Conservation (phyloP, 2,888 invertebrate genomes). For the Abscondita cerata region DNA sequence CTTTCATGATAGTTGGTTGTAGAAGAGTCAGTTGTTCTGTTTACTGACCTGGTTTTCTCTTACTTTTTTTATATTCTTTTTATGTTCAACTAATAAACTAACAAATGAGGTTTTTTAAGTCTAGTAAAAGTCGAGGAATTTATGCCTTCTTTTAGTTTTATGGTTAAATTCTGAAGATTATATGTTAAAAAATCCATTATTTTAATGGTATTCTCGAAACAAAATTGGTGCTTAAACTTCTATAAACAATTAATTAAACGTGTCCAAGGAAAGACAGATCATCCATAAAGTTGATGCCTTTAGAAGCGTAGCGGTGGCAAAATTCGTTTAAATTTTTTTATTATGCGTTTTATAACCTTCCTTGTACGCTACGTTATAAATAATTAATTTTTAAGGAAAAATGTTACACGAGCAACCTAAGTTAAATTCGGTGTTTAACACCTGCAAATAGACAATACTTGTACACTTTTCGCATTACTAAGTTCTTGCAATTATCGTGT, state of each 20-base stretch:
- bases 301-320: constrained; percentile 16
- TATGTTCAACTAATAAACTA: constrained; percentile 18
- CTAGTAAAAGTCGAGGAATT: constrained; percentile 16
- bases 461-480: constrained; percentile 17
- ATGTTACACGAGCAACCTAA: neutral
- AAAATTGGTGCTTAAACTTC: constrained; percentile 17
- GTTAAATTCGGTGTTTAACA: constrained; percentile 11
- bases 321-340: constrained; percentile 21
- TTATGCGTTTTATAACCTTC: constrained; percentile 11
- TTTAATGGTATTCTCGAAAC: constrained; percentile 11
- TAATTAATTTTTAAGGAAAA: constrained; percentile 17
- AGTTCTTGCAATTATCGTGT: constrained; percentile 27
- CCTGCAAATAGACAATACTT: constrained; percentile 22
- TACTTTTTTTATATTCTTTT: constrained; percentile 13
- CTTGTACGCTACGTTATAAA: constrained; percentile 8
- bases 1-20: neutral
- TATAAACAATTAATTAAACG: constrained; percentile 26
- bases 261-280: constrained; percentile 13
- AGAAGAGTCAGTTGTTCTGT: neutral
- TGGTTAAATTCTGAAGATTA: constrained; percentile 15
- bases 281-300: constrained; percentile 13
- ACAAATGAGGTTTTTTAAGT: constrained; percentile 16
- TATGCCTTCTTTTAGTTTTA: constrained; percentile 17
- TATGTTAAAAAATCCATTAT: constrained; percentile 21
- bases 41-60: constrained; percentile 7